Evolutionary conservation across 2,888 invertebrate species (phyloP).

Genomic region (Invenusta paracnida): DNA sequence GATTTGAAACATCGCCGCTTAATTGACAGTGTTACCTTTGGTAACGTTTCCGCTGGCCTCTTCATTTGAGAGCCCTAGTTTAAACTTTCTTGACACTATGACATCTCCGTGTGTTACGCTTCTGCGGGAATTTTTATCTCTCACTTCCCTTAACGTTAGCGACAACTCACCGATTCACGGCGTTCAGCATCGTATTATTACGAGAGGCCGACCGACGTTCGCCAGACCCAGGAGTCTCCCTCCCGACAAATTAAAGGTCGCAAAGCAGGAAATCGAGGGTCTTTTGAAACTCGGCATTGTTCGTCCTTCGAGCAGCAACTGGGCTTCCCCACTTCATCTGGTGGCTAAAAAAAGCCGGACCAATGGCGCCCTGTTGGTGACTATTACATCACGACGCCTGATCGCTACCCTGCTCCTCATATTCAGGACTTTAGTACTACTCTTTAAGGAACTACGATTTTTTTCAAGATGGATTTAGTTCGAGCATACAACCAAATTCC

Average conservation of each 20-base stretch:
- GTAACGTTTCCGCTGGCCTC: not conserved
- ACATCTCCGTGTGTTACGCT: not conserved
- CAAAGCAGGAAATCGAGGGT: constrained; percentile 5
- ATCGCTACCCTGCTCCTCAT: constrained; percentile 42
- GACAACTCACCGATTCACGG: not conserved
- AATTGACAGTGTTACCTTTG: not conserved
- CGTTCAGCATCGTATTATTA: not conserved
- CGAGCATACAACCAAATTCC: constrained; percentile 46
- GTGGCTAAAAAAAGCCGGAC: constrained; percentile 45
- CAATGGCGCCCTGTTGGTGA: constrained; percentile 17
- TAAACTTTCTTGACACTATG: not conserved
- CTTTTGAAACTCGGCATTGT: constrained; percentile 55
- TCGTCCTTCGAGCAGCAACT: constrained; percentile 58
- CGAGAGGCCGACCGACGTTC: not conserved
- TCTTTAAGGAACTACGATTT: constrained; percentile 43
- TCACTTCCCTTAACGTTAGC: not conserved
- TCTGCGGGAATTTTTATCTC: not conserved
- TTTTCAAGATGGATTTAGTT: constrained; percentile 45
- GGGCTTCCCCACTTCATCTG: constrained; percentile 58
- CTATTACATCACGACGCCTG: constrained; percentile 31
- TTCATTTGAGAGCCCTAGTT: not conserved
- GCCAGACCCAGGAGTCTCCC: not conserved
- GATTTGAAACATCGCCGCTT: not conserved
- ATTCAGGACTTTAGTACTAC: constrained; percentile 43
- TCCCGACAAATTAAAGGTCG: not conserved